Conservation (phyloP, 2,797 vertebrate species). For the Chaetophractus vellerosus region DNA sequence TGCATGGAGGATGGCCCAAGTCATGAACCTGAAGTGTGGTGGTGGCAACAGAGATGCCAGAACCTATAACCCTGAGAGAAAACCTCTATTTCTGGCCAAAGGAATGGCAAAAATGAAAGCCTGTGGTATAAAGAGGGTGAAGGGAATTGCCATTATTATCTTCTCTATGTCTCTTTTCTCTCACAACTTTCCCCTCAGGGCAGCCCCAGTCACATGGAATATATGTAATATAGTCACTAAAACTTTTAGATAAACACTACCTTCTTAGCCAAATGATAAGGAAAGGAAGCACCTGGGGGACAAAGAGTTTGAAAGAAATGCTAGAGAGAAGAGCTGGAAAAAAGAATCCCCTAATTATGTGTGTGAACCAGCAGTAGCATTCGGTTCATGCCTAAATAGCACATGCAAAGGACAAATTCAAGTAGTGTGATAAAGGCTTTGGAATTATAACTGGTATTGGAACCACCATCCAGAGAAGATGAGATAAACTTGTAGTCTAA, state of each 20-base stretch:
- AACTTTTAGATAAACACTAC: constrained; percentile 9
- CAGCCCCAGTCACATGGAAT: neutral
- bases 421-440: neutral
- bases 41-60: neutral
- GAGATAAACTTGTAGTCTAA: neutral
- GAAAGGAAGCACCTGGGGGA: neutral
- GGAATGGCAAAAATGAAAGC: neutral
- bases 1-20: neutral
- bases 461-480: neutral
- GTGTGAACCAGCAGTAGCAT: neutral
- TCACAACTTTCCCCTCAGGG: neutral
- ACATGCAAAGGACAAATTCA: neutral
- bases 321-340: neutral
- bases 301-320: neutral
- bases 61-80: neutral
- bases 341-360: neutral
- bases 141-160: neutral
- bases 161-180: neutral
- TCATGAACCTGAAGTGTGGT: neutral
- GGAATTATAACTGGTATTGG: neutral
- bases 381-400: neutral
- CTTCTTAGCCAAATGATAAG: neutral
- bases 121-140: neutral
- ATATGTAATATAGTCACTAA: neutral
- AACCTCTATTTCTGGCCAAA: neutral